These are phyloP conservation scores for Papilio polytes DNA, from an alignment of 1,140 invertebrate species.

Conservation along the genomic window DNA sequence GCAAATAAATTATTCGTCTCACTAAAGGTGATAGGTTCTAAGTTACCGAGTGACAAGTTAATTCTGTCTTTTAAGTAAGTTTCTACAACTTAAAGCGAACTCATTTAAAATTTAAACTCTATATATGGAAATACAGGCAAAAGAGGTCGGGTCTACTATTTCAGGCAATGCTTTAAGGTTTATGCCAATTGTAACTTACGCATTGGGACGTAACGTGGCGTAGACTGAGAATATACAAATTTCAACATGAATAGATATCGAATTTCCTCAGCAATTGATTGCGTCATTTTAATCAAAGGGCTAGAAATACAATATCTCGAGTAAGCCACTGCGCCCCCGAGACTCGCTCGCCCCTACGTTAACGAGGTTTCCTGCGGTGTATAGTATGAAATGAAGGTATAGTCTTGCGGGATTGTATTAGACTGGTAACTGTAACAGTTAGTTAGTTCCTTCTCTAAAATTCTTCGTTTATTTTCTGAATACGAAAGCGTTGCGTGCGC, in stretches of 20 bases:
- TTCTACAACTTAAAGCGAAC: background rate
- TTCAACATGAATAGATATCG: background rate
- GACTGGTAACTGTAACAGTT: background rate
- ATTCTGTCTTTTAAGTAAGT: too few relatives aligned
- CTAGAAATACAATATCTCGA: conserved; percentile 20
- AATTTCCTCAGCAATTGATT: background rate
- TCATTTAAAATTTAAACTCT: too few relatives aligned
- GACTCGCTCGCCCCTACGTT: background rate
- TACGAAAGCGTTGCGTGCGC: background rate
- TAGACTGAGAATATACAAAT: background rate
- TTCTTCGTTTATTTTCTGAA: background rate
- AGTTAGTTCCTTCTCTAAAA: background rate
- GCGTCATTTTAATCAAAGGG: conserved; percentile 10
- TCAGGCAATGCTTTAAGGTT: background rate
- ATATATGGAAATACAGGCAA: too few relatives aligned
- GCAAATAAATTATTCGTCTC: too few relatives aligned
- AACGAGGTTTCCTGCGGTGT: conserved; percentile 6
- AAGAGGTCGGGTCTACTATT: background rate
- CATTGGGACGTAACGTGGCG: background rate
- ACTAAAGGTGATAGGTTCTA: too few relatives aligned
- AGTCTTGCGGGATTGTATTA: background rate
- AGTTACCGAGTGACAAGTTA: too few relatives aligned
- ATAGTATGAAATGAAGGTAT: background rate
- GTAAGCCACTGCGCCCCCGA: background rate
- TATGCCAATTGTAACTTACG: too few relatives aligned